A percentile compares a stretch with the other conserved stretches of the same genome.
phyloP scores from a whole-genome alignment of 2,888 invertebrate genomes.

The Diplazon laetatorius region DNA sequence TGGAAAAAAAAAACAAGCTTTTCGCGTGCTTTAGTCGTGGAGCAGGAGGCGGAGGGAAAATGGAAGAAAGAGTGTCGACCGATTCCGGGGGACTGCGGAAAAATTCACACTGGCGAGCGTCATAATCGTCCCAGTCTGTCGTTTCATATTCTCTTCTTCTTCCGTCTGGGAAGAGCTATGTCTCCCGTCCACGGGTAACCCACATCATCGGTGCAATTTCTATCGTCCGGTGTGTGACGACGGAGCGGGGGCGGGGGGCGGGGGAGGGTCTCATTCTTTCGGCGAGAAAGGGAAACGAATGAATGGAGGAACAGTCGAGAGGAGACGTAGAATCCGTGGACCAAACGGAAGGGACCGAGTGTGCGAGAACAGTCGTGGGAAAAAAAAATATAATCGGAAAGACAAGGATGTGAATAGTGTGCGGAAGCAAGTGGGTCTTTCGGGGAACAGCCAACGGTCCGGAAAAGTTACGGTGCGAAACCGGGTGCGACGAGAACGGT shows the following conservation, averaged over 20 bases:
- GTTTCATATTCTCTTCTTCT: constrained; percentile 3
- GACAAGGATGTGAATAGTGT: not conserved
- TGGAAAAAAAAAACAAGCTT: constrained; percentile 35
- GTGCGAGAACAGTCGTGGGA: constrained; percentile 1
- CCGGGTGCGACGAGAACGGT: not conserved
- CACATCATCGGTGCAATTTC: not conserved
- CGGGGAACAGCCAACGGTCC: not conserved
- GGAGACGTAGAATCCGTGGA: not conserved
- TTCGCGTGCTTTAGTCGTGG: too few species aligned
- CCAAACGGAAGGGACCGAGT: not conserved
- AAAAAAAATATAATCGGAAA: not conserved
- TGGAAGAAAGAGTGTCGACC: constrained; percentile 48
- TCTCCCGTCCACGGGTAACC: not conserved
- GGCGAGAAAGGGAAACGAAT: not conserved
- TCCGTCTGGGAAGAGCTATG: not conserved
- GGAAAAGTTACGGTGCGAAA: not conserved
- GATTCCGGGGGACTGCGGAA: constrained; percentile 37
- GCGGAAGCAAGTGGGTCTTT: constrained; percentile 28
- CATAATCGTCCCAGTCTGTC: not conserved
- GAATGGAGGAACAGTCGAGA: not conserved
- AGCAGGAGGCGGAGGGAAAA: constrained; percentile 21
- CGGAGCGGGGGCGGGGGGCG: too few species aligned
- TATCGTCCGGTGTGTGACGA: constrained; percentile 1
- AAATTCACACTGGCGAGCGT: constrained; percentile 9
- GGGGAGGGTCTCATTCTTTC: not conserved